These are phyloP conservation scores for Apantesis nais DNA, from an alignment of 2,888 invertebrate species.

Conservation along the genomic window DNA sequence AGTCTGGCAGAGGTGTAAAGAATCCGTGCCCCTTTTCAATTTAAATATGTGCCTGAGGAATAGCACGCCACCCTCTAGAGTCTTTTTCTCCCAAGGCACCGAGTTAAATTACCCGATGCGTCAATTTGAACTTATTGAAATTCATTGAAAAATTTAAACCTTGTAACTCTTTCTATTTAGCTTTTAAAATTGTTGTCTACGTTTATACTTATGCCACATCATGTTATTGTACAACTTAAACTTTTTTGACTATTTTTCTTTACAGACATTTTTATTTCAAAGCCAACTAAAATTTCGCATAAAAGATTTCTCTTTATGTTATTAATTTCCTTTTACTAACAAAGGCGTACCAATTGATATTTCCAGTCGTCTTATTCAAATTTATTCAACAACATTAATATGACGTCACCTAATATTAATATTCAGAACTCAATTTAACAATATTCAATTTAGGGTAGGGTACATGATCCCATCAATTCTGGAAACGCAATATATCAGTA, in stretches of 20 bases:
- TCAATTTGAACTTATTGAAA: background rate
- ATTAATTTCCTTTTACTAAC: background rate
- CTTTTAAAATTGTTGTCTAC: background rate
- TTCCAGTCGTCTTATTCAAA: constrained; percentile 22
- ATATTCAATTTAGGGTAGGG: constrained; percentile 30
- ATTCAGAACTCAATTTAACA: constrained; percentile 28
- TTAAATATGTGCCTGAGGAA: background rate
- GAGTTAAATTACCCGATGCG: background rate
- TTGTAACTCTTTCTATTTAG: background rate
- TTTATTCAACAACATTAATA: constrained; percentile 30
- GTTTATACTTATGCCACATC: background rate
- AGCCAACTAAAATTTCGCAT: background rate
- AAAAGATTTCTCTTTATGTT: background rate
- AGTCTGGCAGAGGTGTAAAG: background rate
- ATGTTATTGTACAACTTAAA: background rate
- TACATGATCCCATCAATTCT: constrained; percentile 27
- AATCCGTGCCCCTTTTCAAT: background rate
- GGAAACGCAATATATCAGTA: constrained; percentile 27
- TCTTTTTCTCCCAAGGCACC: background rate
- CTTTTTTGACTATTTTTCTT: background rate
- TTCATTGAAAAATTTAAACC: background rate
- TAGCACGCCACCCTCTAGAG: background rate
- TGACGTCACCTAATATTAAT: constrained; percentile 20
- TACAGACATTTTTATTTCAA: background rate
- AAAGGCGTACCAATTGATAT: constrained; percentile 13